phyloP scores from a whole-genome alignment of 2,113 vertebrate genomes.

The Chunga burmeisteri region DNA sequence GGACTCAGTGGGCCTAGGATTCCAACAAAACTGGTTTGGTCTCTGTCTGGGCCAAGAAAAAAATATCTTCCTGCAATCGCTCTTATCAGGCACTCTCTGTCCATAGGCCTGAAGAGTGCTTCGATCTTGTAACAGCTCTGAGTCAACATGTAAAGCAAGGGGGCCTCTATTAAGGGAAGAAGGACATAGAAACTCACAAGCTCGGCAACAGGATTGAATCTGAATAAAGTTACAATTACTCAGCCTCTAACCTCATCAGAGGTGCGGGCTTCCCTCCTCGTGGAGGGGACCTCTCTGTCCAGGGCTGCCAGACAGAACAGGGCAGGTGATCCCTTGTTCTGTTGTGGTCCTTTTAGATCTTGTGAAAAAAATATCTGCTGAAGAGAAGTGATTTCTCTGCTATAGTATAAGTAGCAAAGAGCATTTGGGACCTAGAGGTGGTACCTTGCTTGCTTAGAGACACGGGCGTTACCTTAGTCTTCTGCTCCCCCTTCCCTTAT shows the following conservation, averaged over 20 bases:
- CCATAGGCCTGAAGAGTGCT: neutral
- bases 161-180: neutral
- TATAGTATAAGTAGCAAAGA: neutral
- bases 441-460: neutral
- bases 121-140: neutral
- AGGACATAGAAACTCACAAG: neutral
- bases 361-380: neutral
- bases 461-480: rapidly evolving
- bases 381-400: neutral
- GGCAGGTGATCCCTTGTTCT: neutral
- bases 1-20: neutral
- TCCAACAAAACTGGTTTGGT: neutral
- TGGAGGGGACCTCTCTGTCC: neutral
- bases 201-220: neutral
- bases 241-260: neutral
- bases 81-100: neutral
- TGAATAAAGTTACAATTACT: neutral
- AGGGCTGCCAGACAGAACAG: neutral
- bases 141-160: neutral
- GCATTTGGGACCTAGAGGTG: neutral
- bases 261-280: neutral
- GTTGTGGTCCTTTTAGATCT: neutral
- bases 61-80: neutral
- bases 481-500: neutral
- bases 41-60: neutral